Base-by-base conservation (phyloP, 2,113 vertebrate genomes). In the Lagopus muta region DNA sequence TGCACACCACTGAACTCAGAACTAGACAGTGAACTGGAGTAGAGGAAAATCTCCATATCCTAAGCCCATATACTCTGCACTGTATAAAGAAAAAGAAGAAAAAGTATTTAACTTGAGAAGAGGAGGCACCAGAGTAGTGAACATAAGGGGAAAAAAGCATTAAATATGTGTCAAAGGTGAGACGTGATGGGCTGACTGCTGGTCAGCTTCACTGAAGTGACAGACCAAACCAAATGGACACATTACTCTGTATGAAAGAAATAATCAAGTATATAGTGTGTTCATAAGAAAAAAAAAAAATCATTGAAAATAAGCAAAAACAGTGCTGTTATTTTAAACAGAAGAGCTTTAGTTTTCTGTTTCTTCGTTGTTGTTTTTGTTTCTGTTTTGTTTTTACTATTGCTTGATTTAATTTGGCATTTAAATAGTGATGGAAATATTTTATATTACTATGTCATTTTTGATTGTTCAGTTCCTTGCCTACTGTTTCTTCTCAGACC, bases 191-290 rank as follows among this genome's bases (percentile, higher is more conserved):
- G 95, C 97, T 95, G 90, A 76, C 90, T 43, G 79, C 86, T 24
- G 64, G 76, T 82, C 95, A 93, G 88, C 91, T 96, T 97, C 92
- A 72, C 86, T 82, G 66, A 97, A 95, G 67, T 90, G 97, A 98
- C 98, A 99, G 99, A 99, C 98, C 98, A 98, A 98, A 98, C 98
- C 98, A 98, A 98, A 98, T 93, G 98, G 98, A 99, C 98, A 98
- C 89, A 96, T 97, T 97, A 97, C 95, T 97, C 96, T 97, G 96
- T 98, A 93, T 88, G 94, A 93, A 98, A 97, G 96, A 98, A 98
- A 93, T 94, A 97, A 97, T 96, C 96, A 96, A 97, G 92, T 98
- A 96, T 98, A 96, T 97, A 97, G 94, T 97, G 98, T 98, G 98
- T 98, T 98, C 97, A 98, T 98, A 98, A 98, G 98, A 98, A 96